phyloP scores from a whole-genome alignment of 2,113 vertebrate species.

The Phylloscopus trochiloides region DNA sequence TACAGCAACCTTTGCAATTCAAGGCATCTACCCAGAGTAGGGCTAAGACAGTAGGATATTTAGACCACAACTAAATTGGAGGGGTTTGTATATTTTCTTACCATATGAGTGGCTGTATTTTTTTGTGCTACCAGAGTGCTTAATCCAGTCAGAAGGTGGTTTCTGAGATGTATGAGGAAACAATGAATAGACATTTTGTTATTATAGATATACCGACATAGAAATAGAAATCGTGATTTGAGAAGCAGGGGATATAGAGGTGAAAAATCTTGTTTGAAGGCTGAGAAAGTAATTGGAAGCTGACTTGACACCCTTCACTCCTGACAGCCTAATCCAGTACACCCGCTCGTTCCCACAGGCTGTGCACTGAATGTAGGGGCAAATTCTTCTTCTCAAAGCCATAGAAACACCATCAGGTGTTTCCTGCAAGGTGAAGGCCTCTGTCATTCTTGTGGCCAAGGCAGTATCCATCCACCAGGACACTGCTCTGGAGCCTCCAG shows the following conservation, averaged over 20 bases:
- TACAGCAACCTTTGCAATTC: background rate
- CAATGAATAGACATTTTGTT: background rate
- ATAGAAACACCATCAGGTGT: background rate
- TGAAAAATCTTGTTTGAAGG: background rate
- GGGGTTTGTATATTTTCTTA: background rate
- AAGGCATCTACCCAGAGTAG: background rate
- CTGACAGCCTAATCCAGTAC: background rate
- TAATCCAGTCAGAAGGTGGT: background rate
- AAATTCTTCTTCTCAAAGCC: background rate
- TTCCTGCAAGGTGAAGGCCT: background rate
- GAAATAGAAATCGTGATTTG: background rate
- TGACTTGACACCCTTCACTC: background rate
- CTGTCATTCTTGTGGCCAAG: background rate
- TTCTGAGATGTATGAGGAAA: background rate
- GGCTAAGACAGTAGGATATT: background rate
- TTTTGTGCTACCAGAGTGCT: background rate
- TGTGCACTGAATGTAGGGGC: background rate
- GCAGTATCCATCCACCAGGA: background rate
- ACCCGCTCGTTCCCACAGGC: accelerated
- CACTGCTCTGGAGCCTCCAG: background rate
- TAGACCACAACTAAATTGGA: background rate
- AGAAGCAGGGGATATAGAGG: background rate
- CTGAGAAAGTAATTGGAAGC: background rate
- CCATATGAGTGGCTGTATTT: background rate
- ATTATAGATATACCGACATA: background rate